Conservation (phyloP, 2,797 vertebrate species). For the Acanthurus tractus region DNA sequence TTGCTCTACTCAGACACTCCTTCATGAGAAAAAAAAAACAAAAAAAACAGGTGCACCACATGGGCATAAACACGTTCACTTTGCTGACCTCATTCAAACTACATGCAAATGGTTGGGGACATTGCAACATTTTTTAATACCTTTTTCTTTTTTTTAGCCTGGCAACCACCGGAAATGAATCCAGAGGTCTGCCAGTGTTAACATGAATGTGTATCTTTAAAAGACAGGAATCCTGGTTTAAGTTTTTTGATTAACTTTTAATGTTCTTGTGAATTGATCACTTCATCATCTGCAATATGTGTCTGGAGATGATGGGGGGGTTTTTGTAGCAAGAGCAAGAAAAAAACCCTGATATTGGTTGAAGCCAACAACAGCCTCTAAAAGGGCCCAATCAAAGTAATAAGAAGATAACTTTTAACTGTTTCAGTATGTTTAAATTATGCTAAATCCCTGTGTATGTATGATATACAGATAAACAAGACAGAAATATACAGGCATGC, state of each 20-base stretch:
- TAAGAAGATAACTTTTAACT: not conserved
- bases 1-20: not conserved
- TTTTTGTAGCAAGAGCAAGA: not conserved
- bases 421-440: not conserved
- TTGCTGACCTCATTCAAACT: conserved; percentile 56
- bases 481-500: too few species aligned
- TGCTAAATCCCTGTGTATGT: not conserved
- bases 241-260: not conserved
- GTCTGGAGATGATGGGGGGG: not conserved
- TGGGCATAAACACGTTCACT: not conserved
- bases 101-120: conserved; percentile 58
- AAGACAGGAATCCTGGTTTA: conserved; percentile 10
- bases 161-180: conserved; percentile 1
- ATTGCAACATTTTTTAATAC: conserved; percentile 48
- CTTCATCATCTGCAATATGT: not conserved
- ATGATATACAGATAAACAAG: not conserved
- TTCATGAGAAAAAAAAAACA: conserved; percentile 5
- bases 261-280: not conserved
- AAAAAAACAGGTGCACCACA: conserved; percentile 15
- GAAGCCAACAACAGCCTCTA: not conserved
- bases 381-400: not conserved
- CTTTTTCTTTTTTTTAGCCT: conserved; percentile 25
- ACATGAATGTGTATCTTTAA: conserved; percentile 36
- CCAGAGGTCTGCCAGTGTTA: not conserved
- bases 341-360: not conserved